phyloP scores from a whole-genome alignment of 2,797 vertebrate species.

The Bucorvus abyssinicus region DNA sequence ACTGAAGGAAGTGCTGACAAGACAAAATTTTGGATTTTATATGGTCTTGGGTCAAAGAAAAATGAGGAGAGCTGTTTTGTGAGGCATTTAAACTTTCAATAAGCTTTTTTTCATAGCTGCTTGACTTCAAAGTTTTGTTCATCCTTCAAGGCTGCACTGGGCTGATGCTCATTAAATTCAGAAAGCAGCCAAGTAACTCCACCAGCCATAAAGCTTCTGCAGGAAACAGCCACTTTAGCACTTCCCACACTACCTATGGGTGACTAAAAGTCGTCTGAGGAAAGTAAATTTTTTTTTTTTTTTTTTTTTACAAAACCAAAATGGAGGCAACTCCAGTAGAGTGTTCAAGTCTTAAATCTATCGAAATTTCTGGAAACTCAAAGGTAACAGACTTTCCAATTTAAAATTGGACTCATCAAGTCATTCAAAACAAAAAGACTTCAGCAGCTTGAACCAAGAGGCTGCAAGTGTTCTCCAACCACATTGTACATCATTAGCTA shows the following conservation, averaged over 20 bases:
- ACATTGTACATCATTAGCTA: neutral
- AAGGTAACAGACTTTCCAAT: neutral
- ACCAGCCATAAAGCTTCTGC: neutral
- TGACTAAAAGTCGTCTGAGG: slow-evolving; percentile 37
- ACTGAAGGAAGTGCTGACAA: neutral
- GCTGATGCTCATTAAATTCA: slow-evolving; percentile 26
- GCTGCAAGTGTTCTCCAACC: neutral
- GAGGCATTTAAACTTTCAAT: neutral
- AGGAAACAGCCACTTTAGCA: slow-evolving; percentile 31
- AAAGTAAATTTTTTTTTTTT: neutral
- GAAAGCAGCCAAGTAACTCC: slow-evolving; percentile 24
- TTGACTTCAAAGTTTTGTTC: neutral
- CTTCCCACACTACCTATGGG: slow-evolving; percentile 23
- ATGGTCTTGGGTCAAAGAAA: neutral
- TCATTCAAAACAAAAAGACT: neutral
- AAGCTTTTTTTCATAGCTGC: neutral
- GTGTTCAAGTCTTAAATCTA: neutral
- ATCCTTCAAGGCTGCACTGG: neutral
- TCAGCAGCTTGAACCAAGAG: neutral
- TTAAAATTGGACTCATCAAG: neutral
- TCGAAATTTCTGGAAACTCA: neutral
- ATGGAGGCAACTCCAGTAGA: neutral
- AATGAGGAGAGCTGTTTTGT: neutral
- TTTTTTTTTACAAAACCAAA: neutral
- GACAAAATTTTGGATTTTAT: neutral